Evolutionary conservation across 2,113 vertebrate genomes (phyloP).

Genomic region (Takifugu flavidus): DNA sequence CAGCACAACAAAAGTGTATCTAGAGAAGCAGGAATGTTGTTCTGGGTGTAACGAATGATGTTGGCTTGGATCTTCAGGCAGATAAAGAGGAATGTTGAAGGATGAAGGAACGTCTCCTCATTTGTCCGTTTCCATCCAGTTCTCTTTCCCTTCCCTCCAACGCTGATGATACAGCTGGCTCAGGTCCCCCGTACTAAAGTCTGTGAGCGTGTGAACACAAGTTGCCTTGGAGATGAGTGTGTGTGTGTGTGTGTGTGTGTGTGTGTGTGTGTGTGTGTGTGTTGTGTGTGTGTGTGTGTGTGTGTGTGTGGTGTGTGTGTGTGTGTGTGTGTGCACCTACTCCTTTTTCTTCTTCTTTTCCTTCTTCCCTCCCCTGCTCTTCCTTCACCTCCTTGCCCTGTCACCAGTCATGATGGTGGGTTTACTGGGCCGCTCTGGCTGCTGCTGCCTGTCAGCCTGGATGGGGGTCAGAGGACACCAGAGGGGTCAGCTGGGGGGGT

Average conservation of each 20-base stretch:
- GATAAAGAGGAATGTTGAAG: constrained; percentile 21
- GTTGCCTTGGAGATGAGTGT: constrained; percentile 69
- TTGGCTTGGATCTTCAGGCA: constrained; percentile 10
- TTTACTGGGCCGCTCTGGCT: not conserved
- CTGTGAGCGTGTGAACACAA: constrained; percentile 53
- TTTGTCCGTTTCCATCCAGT: constrained; percentile 42
- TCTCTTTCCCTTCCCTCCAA: constrained; percentile 45
- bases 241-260: too few species aligned
- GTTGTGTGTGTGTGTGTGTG: constrained; percentile 1
- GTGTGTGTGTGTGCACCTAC: constrained; percentile 26
- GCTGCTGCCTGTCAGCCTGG: constrained; percentile 33
- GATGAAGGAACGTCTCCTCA: constrained; percentile 36
- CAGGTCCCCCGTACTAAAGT: constrained; percentile 54
- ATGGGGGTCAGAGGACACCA: not conserved
- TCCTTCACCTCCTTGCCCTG: constrained; percentile 36
- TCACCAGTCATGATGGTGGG: constrained; percentile 56
- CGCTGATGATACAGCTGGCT: constrained; percentile 26
- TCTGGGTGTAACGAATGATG: not conserved
- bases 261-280: too few species aligned
- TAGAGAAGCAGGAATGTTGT: not conserved
- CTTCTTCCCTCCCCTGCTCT: constrained; percentile 35
- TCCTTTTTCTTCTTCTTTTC: constrained; percentile 28
- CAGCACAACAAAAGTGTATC: too few species aligned
- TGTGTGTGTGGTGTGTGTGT: constrained; percentile 1
- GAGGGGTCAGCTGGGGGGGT: too few species aligned